Percentiles rank a stretch among this genome's conserved stretches.
These are phyloP conservation scores for Vultur gryphus DNA, from an alignment of 2,797 vertebrate species.

Conservation along the genomic window DNA sequence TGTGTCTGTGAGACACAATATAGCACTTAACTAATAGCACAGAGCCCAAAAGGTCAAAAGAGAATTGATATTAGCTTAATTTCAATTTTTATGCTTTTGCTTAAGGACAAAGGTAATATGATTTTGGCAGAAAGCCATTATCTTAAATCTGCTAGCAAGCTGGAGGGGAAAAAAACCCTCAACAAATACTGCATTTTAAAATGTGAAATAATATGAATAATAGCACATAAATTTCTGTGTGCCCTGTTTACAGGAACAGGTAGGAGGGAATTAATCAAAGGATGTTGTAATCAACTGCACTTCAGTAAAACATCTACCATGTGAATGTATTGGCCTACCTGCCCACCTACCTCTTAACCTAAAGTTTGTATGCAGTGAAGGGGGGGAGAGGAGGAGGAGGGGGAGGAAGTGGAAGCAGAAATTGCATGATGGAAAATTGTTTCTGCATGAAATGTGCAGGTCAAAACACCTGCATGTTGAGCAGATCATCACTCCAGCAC, in stretches of 20 bases:
- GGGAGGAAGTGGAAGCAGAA: not conserved
- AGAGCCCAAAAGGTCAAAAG: conserved; percentile 36
- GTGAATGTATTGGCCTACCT: not conserved
- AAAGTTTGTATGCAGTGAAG: not conserved
- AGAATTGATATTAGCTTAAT: conserved; percentile 42
- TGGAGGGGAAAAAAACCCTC: not conserved
- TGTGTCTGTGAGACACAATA: not conserved
- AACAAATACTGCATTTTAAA: conserved; percentile 21
- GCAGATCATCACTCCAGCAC: conserved; percentile 7
- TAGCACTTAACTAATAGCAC: conserved; percentile 19
- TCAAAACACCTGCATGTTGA: conserved; percentile 36
- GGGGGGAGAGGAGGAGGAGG: not conserved
- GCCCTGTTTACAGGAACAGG: not conserved
- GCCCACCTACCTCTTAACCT: not conserved
- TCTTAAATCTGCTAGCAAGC: conserved; percentile 15
- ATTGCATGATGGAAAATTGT: not conserved
- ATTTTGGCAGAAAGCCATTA: conserved; percentile 28
- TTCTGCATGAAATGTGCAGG: not conserved
- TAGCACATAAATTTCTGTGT: not conserved
- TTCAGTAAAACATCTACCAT: not conserved
- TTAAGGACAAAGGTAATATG: conserved; percentile 28
- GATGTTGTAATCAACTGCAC: not conserved
- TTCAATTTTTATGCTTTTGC: conserved; percentile 41
- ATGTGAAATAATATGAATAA: conserved; percentile 27
- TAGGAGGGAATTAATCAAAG: conserved; percentile 21